Evolutionary conservation across 2,113 vertebrate genomes (phyloP).

Genomic region (Pygoscelis antarcticus): DNA sequence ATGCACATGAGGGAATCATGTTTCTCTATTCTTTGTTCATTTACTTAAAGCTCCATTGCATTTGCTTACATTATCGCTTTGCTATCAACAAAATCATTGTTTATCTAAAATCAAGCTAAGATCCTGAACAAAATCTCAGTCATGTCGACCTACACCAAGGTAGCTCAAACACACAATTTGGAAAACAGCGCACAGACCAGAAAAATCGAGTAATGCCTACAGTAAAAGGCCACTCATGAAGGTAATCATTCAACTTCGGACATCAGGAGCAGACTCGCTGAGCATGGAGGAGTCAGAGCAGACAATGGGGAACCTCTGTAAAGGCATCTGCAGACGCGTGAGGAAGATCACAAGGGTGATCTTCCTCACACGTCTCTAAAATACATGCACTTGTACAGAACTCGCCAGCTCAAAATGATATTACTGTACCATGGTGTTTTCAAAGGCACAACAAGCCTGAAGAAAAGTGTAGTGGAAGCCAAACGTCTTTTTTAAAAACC

Average conservation of each 20-base stretch:
- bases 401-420: neutral
- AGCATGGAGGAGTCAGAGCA: neutral
- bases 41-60: conserved; percentile 4
- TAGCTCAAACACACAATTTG: neutral
- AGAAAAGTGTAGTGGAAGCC: neutral
- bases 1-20: neutral
- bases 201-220: neutral
- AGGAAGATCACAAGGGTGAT: neutral
- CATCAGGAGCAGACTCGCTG: neutral
- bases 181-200: neutral
- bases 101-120: neutral
- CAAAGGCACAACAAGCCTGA: neutral
- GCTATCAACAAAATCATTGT: neutral
- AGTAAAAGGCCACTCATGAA: neutral
- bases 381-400: neutral
- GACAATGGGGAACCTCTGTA: neutral
- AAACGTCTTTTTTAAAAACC: neutral
- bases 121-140: neutral
- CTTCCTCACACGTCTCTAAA: neutral
- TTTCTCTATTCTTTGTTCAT: neutral
- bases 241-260: neutral
- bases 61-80: neutral
- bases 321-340: neutral
- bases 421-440: neutral
- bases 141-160: neutral